Evolutionary conservation across 1,140 invertebrate species (phyloP).

Genomic region (Cheumatopsyche charites): DNA sequence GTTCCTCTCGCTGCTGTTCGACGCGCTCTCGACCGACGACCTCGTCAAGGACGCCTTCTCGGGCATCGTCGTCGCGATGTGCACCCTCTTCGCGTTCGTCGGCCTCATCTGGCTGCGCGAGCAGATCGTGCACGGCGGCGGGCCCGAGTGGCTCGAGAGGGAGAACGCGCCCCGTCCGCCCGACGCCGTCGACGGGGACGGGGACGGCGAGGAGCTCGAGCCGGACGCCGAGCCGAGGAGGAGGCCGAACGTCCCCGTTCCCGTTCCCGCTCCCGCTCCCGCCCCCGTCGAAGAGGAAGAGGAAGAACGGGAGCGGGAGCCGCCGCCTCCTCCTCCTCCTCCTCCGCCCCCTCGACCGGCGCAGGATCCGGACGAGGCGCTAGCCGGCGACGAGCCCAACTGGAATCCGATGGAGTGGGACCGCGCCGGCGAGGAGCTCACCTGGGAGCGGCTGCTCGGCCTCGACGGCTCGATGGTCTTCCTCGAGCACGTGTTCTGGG

Average conservation of each 20-base stretch:
- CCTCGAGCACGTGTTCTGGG: conserved; percentile 99
- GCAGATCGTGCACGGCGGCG: conserved; percentile 96
- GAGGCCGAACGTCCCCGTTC: conserved; percentile 44
- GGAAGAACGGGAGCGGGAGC: conserved; percentile 37
- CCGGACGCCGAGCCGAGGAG: conserved; percentile 52
- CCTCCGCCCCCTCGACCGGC: conserved; percentile 51
- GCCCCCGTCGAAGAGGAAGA: conserved; percentile 39
- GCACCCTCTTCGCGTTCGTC: conserved; percentile 96
- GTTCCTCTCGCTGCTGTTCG: conserved; percentile 84
- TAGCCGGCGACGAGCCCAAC: conserved; percentile 74
- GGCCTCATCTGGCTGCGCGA: conserved; percentile 96
- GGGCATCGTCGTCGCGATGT: conserved; percentile 95
- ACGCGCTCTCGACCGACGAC: conserved; percentile 93
- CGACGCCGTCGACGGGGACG: conserved; percentile 46
- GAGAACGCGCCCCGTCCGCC: conserved; percentile 61
- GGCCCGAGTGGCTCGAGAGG: conserved; percentile 91
- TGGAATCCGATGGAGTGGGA: conserved; percentile 99
- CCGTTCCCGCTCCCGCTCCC: conserved; percentile 17
- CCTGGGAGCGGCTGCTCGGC: conserved; percentile 95
- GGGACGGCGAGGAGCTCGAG: conserved; percentile 54
- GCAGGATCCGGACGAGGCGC: conserved; percentile 55
- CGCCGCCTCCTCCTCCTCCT: conserved; percentile 43
- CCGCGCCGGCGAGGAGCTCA: conserved; percentile 94
- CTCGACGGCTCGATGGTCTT: conserved; percentile 97
- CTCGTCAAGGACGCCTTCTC: conserved; percentile 92